Evolutionary conservation across 2,113 vertebrate species (phyloP), one percentile per base, ranked within the genome.

Genomic region (Zosterops japonicus): DNA sequence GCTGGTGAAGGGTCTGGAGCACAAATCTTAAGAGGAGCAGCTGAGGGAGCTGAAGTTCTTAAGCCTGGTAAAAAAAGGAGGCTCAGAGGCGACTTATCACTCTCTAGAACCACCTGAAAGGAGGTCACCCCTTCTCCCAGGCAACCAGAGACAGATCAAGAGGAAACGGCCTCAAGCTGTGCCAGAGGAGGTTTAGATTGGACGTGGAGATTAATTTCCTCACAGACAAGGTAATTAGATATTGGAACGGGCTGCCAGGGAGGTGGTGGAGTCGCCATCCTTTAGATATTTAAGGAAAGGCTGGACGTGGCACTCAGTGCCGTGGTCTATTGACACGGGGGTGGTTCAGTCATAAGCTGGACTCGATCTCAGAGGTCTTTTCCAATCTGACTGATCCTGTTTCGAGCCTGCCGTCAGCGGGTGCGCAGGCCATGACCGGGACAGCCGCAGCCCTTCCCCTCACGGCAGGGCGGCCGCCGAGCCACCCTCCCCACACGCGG

Each of bases 401-500:
- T 1, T 7, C 11, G 11, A 15, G n/a, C n/a, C 70, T 3, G 36
- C 24, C 8, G 5, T 35, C 12, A 9, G 39, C 15, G 0, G 21
- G 2, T 0, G 11, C 5, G 3, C 50, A 12, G 24, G 49, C 3
- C 1, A 16, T 0, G 3, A 2, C 39, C 0, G 12, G 5, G 2
- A 7, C 8, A 4, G 44, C 5, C 0, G 4, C n/a, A 4, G 0
- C 56, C 27, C 31, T 2, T 4, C 15, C 15, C 24, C 25, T 24
- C 21, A 1, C 17, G 1, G 10, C 35, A 2, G 5, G 0, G 2
- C 5, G 2, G 3, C 8, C 1, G 6, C 21, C 28, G 2, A 19
- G 3, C 7, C 12, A 0, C 44, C 1, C 2, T 12, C 8, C 14
- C 8, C 53, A 3, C 36, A 7, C 1, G 2, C 44, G 0, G 6